Percentiles rank a stretch among this genome's conserved stretches.
Evolutionary conservation across 92 coral and sea anemone genomes (phyloP).

Genomic region (Siderastrea radians): DNA sequence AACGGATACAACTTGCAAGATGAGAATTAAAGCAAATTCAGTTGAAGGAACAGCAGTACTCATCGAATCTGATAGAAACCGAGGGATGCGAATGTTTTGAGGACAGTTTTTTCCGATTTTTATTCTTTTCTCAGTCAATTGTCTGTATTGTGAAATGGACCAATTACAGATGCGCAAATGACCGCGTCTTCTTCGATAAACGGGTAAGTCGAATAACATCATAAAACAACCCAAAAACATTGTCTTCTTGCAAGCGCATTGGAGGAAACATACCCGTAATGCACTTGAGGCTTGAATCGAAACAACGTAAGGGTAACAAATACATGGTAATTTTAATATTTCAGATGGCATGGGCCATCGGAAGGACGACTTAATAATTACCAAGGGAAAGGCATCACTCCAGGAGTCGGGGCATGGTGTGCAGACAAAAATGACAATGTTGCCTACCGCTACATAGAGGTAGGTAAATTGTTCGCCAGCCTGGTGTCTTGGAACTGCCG

Average conservation of each 20-base stretch:
- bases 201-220: neutral
- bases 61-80: too few relatives aligned
- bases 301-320: neutral
- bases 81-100: too few relatives aligned
- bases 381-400: neutral
- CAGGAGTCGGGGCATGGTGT: constrained; percentile 70
- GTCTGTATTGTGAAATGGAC: too few relatives aligned
- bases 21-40: too few relatives aligned
- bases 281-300: neutral
- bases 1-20: too few relatives aligned
- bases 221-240: too few relatives aligned
- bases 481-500: too few relatives aligned
- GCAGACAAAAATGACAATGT: constrained; percentile 27
- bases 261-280: neutral
- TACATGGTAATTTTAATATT: neutral
- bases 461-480: neutral
- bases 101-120: too few relatives aligned
- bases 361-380: constrained; percentile 67
- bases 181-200: neutral
- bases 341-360: constrained; percentile 53
- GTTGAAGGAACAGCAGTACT: too few relatives aligned
- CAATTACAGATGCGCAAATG: neutral
- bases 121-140: too few relatives aligned
- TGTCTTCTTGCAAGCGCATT: too few relatives aligned
- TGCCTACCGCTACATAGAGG: constrained; percentile 37